phyloP scores from a whole-genome alignment of 2,888 invertebrate genomes.

The Xiphydria camelus region DNA sequence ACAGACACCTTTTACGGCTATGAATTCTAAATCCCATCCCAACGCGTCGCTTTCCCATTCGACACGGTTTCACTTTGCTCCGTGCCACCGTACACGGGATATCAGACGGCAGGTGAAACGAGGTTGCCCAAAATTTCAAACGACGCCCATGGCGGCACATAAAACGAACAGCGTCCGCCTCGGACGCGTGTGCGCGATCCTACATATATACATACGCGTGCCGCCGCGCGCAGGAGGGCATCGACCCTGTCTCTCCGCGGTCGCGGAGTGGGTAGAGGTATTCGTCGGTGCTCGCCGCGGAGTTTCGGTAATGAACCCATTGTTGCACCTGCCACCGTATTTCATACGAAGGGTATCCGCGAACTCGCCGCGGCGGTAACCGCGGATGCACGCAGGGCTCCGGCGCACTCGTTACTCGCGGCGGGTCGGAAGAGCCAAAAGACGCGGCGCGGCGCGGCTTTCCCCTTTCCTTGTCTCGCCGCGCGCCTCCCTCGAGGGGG shows the following conservation, averaged over 20 bases:
- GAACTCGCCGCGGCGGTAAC: slow-evolving; percentile 1
- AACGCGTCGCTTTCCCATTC: too few species aligned
- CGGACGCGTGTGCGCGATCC: slow-evolving; percentile 4
- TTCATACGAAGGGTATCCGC: slow-evolving; percentile 7
- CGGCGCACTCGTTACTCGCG: too few species aligned
- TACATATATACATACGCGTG: slow-evolving; percentile 13
- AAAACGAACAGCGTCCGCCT: too few species aligned
- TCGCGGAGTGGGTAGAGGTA: slow-evolving; percentile 19
- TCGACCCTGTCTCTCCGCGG: slow-evolving; percentile 13
- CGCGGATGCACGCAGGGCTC: too few species aligned
- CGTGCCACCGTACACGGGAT: too few species aligned
- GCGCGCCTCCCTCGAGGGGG: neutral
- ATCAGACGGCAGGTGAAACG: too few species aligned
- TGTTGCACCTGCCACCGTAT: slow-evolving; percentile 23
- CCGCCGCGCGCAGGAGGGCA: slow-evolving; percentile 6
- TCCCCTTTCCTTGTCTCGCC: neutral
- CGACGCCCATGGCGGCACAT: too few species aligned
- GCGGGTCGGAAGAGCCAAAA: too few species aligned
- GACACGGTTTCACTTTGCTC: too few species aligned
- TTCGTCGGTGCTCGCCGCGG: slow-evolving; percentile 19
- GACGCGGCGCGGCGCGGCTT: neutral
- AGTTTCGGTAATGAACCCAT: slow-evolving; percentile 34
- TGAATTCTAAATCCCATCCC: too few species aligned
- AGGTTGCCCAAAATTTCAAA: too few species aligned
- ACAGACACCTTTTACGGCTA: too few species aligned